Evolutionary conservation across 2,113 vertebrate genomes (phyloP).

Genomic region (Platysternon megacephalum): DNA sequence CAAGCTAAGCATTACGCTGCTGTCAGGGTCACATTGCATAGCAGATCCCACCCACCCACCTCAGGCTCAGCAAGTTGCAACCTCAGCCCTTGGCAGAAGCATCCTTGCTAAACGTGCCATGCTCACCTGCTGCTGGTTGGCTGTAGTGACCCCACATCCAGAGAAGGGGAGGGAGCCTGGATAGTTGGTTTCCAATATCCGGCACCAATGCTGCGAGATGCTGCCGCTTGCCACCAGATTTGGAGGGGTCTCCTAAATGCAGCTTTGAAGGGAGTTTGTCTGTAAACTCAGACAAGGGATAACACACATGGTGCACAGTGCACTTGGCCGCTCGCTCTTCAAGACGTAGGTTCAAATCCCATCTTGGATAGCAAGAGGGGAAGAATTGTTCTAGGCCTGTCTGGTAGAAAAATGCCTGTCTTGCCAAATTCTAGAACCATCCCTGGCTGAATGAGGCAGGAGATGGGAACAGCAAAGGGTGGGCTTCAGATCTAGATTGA

Average conservation of each 20-base stretch:
- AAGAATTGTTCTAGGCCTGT: neutral
- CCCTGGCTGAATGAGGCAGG: neutral
- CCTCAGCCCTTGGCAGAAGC: neutral
- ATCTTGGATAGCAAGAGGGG: neutral
- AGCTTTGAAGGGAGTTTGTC: neutral
- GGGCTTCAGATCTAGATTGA: neutral
- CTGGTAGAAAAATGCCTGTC: neutral
- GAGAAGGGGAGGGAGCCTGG: neutral
- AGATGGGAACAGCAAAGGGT: neutral
- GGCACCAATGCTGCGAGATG: neutral
- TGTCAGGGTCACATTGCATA: neutral
- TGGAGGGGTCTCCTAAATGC: neutral
- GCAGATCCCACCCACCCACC: neutral
- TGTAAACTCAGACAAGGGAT: neutral
- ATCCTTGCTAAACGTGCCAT: neutral
- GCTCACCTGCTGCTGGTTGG: neutral
- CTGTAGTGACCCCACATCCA: neutral
- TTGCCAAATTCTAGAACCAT: neutral
- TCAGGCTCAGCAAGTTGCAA: rapidly evolving
- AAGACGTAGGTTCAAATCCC: neutral
- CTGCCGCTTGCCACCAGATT: neutral
- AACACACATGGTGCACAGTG: no score
- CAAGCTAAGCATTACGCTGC: neutral
- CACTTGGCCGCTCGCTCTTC: neutral
- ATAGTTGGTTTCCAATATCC: neutral